Percentiles rank a stretch among this genome's conserved stretches.
Evolutionary conservation across 2,888 invertebrate genomes (phyloP).

Genomic region (Apeira syringaria): DNA sequence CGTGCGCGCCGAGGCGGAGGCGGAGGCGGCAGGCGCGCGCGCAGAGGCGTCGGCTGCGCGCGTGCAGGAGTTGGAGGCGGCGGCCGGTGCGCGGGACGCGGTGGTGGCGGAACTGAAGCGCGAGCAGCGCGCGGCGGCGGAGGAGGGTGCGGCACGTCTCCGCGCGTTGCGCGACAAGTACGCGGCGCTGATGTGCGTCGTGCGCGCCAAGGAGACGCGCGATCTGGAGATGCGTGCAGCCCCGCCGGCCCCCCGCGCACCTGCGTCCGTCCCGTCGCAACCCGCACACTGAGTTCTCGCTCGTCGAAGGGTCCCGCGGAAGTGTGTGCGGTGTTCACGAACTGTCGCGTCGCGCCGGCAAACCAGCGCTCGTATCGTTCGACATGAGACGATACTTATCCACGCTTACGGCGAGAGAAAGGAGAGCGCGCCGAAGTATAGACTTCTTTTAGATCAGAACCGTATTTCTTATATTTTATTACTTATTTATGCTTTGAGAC

Average conservation of each 20-base stretch:
- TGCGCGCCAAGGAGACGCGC: slow-evolving; percentile 80
- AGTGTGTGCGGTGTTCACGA: too few species aligned
- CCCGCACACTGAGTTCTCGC: neutral
- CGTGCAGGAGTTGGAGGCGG: slow-evolving; percentile 71
- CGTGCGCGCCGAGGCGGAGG: slow-evolving; percentile 70
- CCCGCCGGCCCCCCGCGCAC: slow-evolving; percentile 49
- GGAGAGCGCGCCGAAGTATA: too few species aligned
- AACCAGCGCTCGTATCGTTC: too few species aligned
- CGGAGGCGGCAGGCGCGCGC: slow-evolving; percentile 66
- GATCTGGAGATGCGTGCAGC: slow-evolving; percentile 77
- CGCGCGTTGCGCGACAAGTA: slow-evolving; percentile 85
- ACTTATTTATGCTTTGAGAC: too few species aligned
- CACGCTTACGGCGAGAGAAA: too few species aligned
- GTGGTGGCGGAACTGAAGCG: slow-evolving; percentile 72
- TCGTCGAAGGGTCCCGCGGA: too few species aligned
- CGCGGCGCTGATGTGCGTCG: slow-evolving; percentile 79
- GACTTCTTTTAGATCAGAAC: too few species aligned
- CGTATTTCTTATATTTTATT: too few species aligned
- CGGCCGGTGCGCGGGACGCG: slow-evolving; percentile 57
- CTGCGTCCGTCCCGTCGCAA: slow-evolving; percentile 4
- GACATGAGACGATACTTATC: too few species aligned
- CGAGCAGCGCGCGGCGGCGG: slow-evolving; percentile 78
- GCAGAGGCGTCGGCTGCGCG: slow-evolving; percentile 70
- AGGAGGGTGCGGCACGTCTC: slow-evolving; percentile 84
- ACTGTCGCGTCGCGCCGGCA: too few species aligned